A percentile compares a stretch with the other conserved stretches of the same genome.
Evolutionary conservation across 2,888 invertebrate genomes (phyloP).

Genomic region (Apamea monoglypha): DNA sequence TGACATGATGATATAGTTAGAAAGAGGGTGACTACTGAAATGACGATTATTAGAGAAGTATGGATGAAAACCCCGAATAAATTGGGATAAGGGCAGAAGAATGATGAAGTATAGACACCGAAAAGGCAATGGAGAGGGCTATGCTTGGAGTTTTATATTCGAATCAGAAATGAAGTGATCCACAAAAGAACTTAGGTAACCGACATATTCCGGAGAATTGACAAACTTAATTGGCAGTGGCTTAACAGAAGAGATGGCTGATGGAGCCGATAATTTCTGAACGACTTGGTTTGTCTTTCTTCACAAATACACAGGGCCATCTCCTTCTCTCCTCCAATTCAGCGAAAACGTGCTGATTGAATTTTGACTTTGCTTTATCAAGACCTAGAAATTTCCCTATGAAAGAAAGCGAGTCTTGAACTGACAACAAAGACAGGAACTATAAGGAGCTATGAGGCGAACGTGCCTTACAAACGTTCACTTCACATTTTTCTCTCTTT

Average conservation of each 20-base stretch:
- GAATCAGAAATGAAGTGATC: neutral
- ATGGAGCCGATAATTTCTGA: neutral
- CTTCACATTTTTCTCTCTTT: conserved; percentile 50
- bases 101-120: no score
- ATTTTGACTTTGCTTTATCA: neutral
- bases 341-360: neutral
- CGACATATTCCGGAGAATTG: neutral
- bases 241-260: neutral
- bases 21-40: no score
- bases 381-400: neutral
- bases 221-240: neutral
- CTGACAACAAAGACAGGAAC: neutral
- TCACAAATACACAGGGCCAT: neutral
- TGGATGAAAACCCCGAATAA: no score
- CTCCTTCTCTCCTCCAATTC: neutral
- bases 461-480: conserved; percentile 15
- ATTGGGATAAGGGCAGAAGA: no score
- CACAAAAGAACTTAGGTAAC: neutral
- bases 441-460: neutral
- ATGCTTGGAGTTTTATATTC: neutral
- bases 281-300: neutral
- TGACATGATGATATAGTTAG: no score
- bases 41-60: no score
- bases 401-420: neutral
- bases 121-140: neutral